Evolutionary conservation across 2,113 vertebrate species (phyloP).

Genomic region (Lepus timidus): DNA sequence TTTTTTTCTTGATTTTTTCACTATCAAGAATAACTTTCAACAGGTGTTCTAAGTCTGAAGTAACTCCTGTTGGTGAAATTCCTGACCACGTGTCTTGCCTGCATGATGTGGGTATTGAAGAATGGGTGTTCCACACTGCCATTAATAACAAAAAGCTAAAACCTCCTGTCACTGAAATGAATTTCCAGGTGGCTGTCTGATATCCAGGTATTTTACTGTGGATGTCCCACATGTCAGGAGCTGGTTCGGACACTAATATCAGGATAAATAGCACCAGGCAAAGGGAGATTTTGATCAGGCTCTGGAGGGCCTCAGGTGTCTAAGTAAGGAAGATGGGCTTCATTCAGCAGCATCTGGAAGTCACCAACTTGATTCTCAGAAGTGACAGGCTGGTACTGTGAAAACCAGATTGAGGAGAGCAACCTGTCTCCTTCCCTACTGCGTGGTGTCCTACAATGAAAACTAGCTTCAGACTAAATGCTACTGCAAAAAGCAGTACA

Average conservation of each 20-base stretch:
- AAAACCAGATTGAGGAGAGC: not conserved
- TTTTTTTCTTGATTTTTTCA: not conserved
- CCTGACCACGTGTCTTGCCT: not conserved
- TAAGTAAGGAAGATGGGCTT: not conserved
- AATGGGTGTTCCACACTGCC: not conserved
- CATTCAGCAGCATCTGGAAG: not conserved
- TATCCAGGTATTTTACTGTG: conserved; percentile 38
- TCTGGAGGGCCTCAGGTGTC: not conserved
- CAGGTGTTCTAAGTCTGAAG: conserved; percentile 8
- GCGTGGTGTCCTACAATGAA: not conserved
- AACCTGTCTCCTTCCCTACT: not conserved
- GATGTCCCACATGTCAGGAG: not conserved
- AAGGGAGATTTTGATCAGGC: not conserved
- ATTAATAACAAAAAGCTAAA: conserved; percentile 20
- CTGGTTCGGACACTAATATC: conserved; percentile 22
- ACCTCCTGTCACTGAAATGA: conserved; percentile 32
- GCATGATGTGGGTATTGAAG: conserved; percentile 5
- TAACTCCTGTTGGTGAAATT: conserved; percentile 18
- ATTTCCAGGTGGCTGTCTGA: conserved; percentile 30
- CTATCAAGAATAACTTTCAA: conserved; percentile 29
- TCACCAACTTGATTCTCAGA: not conserved
- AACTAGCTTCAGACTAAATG: conserved; percentile 31
- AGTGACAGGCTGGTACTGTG: not conserved
- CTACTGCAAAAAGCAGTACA: not conserved
- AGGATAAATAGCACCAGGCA: not conserved